A percentile compares a stretch with the other conserved stretches of the same genome.
phyloP scores from a whole-genome alignment of 2,797 vertebrate species.

The Picus viridis region DNA sequence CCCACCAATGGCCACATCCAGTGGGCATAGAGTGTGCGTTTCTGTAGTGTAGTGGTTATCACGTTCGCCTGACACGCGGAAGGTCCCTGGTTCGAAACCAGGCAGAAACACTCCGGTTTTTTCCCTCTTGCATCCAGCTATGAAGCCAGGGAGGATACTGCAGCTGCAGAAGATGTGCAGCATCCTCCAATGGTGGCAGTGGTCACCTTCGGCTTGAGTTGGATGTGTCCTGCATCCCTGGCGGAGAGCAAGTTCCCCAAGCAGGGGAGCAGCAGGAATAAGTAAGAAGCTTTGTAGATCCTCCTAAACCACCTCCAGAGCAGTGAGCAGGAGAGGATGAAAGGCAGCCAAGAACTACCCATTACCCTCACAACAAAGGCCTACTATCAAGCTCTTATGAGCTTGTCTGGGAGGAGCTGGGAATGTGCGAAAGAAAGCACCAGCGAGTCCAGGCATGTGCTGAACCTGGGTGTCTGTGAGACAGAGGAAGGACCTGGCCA shows the following conservation, averaged over 20 bases:
- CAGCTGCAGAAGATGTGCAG: not conserved
- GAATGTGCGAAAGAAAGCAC: slow-evolving; percentile 59
- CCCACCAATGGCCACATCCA: fast-evolving
- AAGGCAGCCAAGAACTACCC: slow-evolving; percentile 67
- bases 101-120: not conserved
- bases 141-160: not conserved
- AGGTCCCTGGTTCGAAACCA: slow-evolving; percentile 68
- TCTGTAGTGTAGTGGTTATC: slow-evolving; percentile 70
- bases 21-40: fast-evolving
- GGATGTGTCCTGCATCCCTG: not conserved
- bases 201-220: not conserved
- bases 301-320: slow-evolving; percentile 31
- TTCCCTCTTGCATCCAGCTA: not conserved
- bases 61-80: slow-evolving; percentile 38
- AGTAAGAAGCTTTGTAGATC: slow-evolving; percentile 13
- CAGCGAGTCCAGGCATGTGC: slow-evolving; percentile 42
- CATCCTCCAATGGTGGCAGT: not conserved
- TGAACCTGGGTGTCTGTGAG: slow-evolving; percentile 21
- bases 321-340: slow-evolving; percentile 64
- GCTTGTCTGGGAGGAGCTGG: slow-evolving; percentile 66
- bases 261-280: not conserved
- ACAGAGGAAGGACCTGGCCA: not conserved
- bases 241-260: not conserved
- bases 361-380: slow-evolving; percentile 73
- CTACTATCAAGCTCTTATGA: slow-evolving; percentile 69